A percentile compares a stretch with the other conserved stretches of the same genome.
Evolutionary conservation across 2,113 vertebrate species (phyloP).

Genomic region (Machaerirhynchus nigripectus): DNA sequence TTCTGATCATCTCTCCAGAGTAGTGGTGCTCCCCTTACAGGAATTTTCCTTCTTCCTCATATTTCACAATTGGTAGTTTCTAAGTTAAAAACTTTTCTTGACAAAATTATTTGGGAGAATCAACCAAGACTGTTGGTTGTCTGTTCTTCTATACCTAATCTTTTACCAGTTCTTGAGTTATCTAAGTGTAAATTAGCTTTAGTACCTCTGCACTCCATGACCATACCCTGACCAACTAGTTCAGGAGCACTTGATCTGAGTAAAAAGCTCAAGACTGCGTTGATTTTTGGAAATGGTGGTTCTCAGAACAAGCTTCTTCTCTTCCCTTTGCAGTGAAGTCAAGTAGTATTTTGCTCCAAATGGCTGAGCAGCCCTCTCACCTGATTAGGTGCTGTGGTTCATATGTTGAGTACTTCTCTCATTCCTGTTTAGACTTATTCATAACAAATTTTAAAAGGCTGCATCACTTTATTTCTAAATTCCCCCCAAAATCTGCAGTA

Average conservation of each 20-base stretch:
- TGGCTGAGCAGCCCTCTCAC: not conserved
- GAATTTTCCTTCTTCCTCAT: not conserved
- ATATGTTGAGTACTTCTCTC: not conserved
- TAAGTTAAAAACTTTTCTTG: not conserved
- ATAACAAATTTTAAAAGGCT: slow-evolving; percentile 52
- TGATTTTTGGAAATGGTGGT: not conserved
- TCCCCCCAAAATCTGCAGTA: slow-evolving; percentile 20
- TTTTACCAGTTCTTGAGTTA: not conserved
- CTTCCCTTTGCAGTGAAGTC: not conserved
- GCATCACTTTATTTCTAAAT: slow-evolving; percentile 65
- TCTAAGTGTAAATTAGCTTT: not conserved
- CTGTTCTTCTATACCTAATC: not conserved
- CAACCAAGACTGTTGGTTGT: not conserved
- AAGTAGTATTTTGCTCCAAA: not conserved
- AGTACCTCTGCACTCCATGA: not conserved
- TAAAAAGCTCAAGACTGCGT: not conserved
- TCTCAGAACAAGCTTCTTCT: not conserved
- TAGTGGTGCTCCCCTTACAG: not conserved
- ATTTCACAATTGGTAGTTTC: not conserved
- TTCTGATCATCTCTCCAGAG: not conserved
- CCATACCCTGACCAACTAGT: not conserved
- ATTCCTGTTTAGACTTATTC: slow-evolving; percentile 5
- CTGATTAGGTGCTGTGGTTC: not conserved
- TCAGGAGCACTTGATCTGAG: not conserved
- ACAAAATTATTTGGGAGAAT: not conserved